A percentile compares a stretch with the other conserved stretches of the same genome.
These are phyloP conservation scores for Chymomyza caudatula DNA, from an alignment of 2,888 invertebrate species.

Conservation along the genomic window DNA sequence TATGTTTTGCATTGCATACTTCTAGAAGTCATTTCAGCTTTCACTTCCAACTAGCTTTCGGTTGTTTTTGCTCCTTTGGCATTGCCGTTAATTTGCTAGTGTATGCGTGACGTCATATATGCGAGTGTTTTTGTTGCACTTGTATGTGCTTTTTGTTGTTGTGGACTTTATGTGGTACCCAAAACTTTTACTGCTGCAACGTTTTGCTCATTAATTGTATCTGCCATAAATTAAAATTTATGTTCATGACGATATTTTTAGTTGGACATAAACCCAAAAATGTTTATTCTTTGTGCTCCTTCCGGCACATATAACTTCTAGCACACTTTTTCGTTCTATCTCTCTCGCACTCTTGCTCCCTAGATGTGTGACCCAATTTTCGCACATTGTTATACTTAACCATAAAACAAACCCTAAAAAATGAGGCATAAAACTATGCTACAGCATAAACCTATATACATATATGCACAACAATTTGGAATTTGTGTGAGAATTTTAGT, in stretches of 20 bases:
- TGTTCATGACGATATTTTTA: constrained; percentile 49
- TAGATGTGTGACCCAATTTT: background rate
- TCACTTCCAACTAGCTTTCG: constrained; percentile 20
- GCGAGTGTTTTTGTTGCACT: constrained; percentile 8
- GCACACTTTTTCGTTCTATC: background rate
- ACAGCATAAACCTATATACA: constrained; percentile 28
- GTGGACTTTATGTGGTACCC: background rate
- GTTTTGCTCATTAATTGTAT: constrained; percentile 47
- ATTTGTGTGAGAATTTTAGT: constrained; percentile 1
- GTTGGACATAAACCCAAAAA: constrained; percentile 53
- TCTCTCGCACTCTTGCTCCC: background rate
- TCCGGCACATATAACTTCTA: constrained; percentile 45
- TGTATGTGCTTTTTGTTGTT: background rate
- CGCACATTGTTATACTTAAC: background rate
- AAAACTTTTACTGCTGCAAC: constrained; percentile 45
- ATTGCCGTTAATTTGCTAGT: constrained; percentile 45
- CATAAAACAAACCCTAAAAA: background rate
- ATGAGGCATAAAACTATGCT: constrained; percentile 44
- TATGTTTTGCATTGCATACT: constrained; percentile 34
- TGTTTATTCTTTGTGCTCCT: constrained; percentile 44
- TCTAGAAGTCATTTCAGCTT: constrained; percentile 11
- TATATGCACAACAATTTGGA: constrained; percentile 4
- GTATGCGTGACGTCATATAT: constrained; percentile 7
- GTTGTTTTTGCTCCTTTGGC: constrained; percentile 44
- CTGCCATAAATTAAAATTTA: constrained; percentile 60